Evolutionary conservation across 1,140 invertebrate species (phyloP).

Genomic region (Odontomachus brunneus): DNA sequence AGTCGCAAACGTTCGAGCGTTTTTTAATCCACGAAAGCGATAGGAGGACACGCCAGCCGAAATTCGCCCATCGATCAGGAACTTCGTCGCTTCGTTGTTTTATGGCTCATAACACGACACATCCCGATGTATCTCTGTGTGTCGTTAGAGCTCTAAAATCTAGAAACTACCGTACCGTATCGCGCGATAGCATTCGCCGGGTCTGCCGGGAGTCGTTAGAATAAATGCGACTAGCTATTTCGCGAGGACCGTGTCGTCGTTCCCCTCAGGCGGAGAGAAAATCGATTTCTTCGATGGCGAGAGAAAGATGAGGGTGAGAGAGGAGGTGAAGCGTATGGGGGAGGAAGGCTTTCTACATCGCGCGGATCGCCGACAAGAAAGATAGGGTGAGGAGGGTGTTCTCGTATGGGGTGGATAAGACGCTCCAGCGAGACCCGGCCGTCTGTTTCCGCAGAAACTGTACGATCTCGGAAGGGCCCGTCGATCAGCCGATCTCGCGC

Average conservation of each 20-base stretch:
- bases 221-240: conserved; percentile 60
- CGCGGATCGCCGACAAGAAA: conserved; percentile 44
- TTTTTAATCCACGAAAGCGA: too few species aligned
- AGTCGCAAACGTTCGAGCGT: too few species aligned
- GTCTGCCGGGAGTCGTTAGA: conserved; percentile 54
- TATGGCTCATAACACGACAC: neutral
- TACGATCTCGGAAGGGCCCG: conserved; percentile 7
- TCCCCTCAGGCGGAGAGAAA: conserved; percentile 46
- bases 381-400: neutral
- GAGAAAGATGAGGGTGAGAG: conserved; percentile 44
- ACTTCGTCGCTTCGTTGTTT: neutral
- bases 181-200: conserved; percentile 37
- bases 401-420: conserved; percentile 38
- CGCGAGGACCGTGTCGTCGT: conserved; percentile 24
- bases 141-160: conserved; percentile 40
- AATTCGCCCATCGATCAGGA: neutral
- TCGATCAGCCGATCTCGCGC: conserved; percentile 8
- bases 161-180: conserved; percentile 13
- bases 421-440: neutral
- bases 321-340: neutral
- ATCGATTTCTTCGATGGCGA: conserved; percentile 55
- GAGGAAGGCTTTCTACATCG: conserved; percentile 25
- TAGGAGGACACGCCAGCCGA: too few species aligned
- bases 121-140: neutral
- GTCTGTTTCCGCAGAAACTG: conserved; percentile 29